Evolutionary conservation across 2,113 vertebrate species (phyloP).

Genomic region (Tachysurus vachellii): DNA sequence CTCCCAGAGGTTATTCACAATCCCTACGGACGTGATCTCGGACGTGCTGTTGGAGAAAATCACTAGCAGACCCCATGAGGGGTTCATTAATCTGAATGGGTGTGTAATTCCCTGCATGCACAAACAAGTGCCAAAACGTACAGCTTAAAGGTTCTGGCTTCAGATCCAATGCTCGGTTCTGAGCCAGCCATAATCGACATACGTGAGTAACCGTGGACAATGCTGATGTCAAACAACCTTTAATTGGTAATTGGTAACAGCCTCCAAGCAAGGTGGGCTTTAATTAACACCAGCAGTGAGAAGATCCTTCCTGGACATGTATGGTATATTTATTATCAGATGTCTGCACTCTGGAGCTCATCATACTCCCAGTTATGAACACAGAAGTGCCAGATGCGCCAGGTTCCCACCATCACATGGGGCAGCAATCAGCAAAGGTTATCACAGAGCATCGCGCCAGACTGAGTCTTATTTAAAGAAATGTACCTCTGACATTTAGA

Average conservation of each 20-base stretch:
- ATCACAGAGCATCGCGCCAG: constrained; percentile 89
- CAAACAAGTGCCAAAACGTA: constrained; percentile 66
- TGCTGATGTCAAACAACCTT: constrained; percentile 77
- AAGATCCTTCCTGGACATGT: constrained; percentile 83
- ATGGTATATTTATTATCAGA: constrained; percentile 94
- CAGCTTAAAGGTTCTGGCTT: constrained; percentile 54
- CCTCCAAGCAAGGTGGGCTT: constrained; percentile 82
- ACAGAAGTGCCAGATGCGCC: constrained; percentile 80
- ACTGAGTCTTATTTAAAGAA: constrained; percentile 67
- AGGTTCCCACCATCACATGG: constrained; percentile 80
- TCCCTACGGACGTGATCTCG: constrained; percentile 71
- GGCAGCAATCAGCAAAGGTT: constrained; percentile 89
- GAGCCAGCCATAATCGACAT: constrained; percentile 56
- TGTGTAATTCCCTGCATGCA: constrained; percentile 57
- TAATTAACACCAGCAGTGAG: constrained; percentile 93
- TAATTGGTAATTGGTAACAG: constrained; percentile 91
- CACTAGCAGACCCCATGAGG: constrained; percentile 73
- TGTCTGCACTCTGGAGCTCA: constrained; percentile 85
- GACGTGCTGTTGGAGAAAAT: constrained; percentile 70
- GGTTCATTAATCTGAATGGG: constrained; percentile 69
- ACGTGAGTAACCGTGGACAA: constrained; percentile 48
- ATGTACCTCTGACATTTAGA: constrained; percentile 26
- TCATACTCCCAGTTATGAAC: constrained; percentile 86
- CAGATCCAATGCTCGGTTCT: constrained; percentile 52
- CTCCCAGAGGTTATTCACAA: constrained; percentile 68